Base-by-base conservation (phyloP, 1,140 invertebrate genomes). In the Saxidomus purpurata region DNA sequence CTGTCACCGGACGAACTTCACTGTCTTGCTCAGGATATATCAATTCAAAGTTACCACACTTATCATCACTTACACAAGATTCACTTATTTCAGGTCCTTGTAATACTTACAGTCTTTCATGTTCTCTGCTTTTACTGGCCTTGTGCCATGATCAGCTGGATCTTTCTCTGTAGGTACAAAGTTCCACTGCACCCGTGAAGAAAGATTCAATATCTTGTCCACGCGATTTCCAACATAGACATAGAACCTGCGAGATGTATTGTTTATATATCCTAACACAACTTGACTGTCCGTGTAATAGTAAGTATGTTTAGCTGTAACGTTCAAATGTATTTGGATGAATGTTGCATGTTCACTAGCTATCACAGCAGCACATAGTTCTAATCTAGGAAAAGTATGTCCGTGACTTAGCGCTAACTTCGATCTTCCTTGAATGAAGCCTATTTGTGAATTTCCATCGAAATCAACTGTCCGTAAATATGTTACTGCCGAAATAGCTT, bases 261-360 rank as follows among this genome's bases (percentile, higher is more conserved):
- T 89, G 17, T 17, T 38, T 28, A 89, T 84, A 79, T 89, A 89
- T 11, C 88, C 88, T 22, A 89, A 25, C 11, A 84, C 61, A 40
- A 84, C 82, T 31, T 69, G n/a, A 71, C 82, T 84, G 40, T 84
- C 82, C 38, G 61, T 69, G 36, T 55, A 82, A 40, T 82, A 82
- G 28, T 34, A 36, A 31, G 49, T 31, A 31, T 55, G 22, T n/a
- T 82, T 34, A 34, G 34, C 15, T 59, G 49, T 31, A 31, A 82
- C 34, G 38, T 61, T 15, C n/a, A 82, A 49, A 31, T 55, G 25
- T 59, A 31, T 49, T 11, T 31, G 55, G 13, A n/a, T 40, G 28
- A 13, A 25, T 55, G 38, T 36, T 67, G 61, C 38, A n/a, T 47
- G 22, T n/a, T 34, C 81, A 49, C n/a, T n/a, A n/a, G n/a, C n/a